A percentile compares a stretch with the other conserved stretches of the same genome.
These are phyloP conservation scores for Calcarius lapponicus DNA, from an alignment of 2,797 vertebrate species.

Conservation along the genomic window DNA sequence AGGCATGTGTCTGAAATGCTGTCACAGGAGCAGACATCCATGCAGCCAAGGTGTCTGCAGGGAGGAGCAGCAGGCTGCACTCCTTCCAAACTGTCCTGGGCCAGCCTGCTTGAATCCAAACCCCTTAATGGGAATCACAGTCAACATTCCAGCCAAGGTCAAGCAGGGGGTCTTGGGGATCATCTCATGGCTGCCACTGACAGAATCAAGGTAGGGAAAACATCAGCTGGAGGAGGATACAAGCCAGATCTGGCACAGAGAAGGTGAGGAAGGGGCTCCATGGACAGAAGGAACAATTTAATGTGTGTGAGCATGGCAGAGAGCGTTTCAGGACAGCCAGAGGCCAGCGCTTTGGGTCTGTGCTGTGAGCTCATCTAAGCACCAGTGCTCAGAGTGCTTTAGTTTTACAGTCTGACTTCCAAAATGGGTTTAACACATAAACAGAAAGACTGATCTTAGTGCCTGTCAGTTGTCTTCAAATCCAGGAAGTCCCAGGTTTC, in stretches of 20 bases:
- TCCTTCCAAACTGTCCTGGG: not conserved
- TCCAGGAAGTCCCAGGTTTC: not conserved
- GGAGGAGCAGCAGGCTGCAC: not conserved
- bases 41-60: not conserved
- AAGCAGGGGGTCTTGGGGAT: not conserved
- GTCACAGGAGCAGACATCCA: accelerated
- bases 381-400: not conserved
- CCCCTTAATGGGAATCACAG: not conserved
- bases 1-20: not conserved
- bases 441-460: not conserved
- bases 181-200: not conserved
- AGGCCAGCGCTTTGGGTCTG: not conserved
- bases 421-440: not conserved
- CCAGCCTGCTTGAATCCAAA: not conserved
- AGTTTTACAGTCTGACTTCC: not conserved
- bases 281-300: not conserved
- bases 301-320: not conserved
- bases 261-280: not conserved
- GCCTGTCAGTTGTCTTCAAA: not conserved
- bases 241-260: not conserved
- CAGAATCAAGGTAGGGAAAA: not conserved
- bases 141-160: not conserved
- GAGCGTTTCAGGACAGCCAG: not conserved
- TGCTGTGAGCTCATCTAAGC: not conserved
- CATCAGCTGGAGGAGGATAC: not conserved